Base-by-base conservation (phyloP, 1,140 invertebrate genomes). In the Asobara japonica region DNA sequence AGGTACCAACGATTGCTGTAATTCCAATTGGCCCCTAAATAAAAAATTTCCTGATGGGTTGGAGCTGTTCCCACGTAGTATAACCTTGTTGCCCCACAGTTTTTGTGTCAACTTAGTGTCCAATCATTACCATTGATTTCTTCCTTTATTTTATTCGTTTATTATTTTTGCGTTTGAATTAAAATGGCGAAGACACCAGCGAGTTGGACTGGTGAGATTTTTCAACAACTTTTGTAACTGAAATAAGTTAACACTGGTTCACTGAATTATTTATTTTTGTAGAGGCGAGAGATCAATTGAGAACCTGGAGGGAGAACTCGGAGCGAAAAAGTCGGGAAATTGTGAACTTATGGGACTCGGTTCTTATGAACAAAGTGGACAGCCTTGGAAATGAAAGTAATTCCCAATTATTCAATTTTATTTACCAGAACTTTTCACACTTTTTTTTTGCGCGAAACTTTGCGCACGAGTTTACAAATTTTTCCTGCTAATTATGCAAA, bases 331-430 rank as follows among this genome's bases (percentile, higher is more conserved):
- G 97, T 82, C 90, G 94, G 81, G 95, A 98, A 81, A 91, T 98
- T 0, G 89, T 99, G 0, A 91, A 95, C 74, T 83, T 98, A 65
- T 99, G 96, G 96, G 91, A 95, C 74, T 89, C 90, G 4, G 88
- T 93, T 38, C 83, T 98, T n/a, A 90, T 90, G 79, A 87, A 90
- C 51, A 92, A 94, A 83, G 84, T 93, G 22, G 87, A 94, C 73
- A 94, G 94, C 84, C 89, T 98, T 56, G 97, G 96, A 68, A 97
- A 96, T 91, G 98, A 99, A 89, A 92, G 96, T 97, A 89, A 90
- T 90, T 76, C n/a, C n/a, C n/a, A n/a, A n/a, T n/a, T n/a, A n/a
- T n/a, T n/a, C n/a, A n/a, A n/a, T n/a, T n/a, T n/a, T n/a, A n/a
- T n/a, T n/a, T n/a, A n/a, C n/a, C n/a, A n/a, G n/a, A n/a, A n/a